phyloP scores from a whole-genome alignment of 2,113 vertebrate species.

The Leucosticte australis region DNA sequence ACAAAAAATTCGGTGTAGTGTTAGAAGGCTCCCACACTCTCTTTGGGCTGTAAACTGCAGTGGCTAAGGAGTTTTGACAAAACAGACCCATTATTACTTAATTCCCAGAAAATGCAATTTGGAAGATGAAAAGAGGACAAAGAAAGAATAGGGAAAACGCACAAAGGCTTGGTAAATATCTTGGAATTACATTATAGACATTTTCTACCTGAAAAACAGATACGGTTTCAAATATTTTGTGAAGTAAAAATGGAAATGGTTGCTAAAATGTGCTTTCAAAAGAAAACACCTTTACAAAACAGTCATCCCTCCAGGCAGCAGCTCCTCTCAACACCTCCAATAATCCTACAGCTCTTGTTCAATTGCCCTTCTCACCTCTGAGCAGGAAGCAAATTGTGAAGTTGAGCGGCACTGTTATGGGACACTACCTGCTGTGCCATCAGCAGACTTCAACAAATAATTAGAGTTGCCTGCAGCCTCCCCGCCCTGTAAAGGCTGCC shows the following conservation, averaged over 20 bases:
- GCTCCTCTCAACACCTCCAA: neutral
- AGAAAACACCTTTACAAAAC: neutral
- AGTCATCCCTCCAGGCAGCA: neutral
- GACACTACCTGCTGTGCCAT: constrained; percentile 56
- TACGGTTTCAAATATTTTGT: neutral
- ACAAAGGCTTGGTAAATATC: neutral
- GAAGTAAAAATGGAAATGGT: neutral
- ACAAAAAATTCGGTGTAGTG: constrained; percentile 28
- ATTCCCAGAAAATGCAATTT: constrained; percentile 31
- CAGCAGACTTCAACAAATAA: constrained; percentile 67
- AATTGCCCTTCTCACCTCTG: constrained; percentile 13
- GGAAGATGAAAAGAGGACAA: constrained; percentile 35
- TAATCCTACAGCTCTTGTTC: constrained; percentile 15
- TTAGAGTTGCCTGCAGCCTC: constrained; percentile 68
- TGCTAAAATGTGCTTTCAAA: neutral
- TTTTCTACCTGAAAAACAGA: neutral
- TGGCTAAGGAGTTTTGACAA: constrained; percentile 10
- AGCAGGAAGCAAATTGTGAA: constrained; percentile 37
- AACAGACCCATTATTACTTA: constrained; percentile 23
- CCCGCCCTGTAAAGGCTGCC: constrained; percentile 21
- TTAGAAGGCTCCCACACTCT: constrained; percentile 7
- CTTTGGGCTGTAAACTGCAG: constrained; percentile 21
- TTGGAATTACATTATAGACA: neutral
- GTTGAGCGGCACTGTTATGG: constrained; percentile 40
- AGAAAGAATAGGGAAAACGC: neutral